Evolutionary conservation across 2,888 invertebrate species (phyloP).

Genomic region (Sminthurides aquaticus): DNA sequence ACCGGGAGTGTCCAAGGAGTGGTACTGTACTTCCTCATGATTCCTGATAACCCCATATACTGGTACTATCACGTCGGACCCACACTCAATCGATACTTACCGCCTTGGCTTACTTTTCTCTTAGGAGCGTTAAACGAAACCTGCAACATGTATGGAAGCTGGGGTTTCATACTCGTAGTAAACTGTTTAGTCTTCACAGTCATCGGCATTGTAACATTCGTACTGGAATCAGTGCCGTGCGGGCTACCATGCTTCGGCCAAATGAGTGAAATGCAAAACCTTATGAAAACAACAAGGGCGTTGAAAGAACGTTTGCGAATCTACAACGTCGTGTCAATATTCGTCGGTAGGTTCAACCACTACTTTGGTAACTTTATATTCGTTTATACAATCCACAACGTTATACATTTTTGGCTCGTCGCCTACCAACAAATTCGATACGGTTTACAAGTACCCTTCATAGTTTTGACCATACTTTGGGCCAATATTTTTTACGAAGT

Average conservation of each 20-base stretch:
- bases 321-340: not conserved
- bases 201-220: not conserved
- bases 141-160: not conserved
- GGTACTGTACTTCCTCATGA: constrained; percentile 2
- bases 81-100: not conserved
- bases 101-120: not conserved
- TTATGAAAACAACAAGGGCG: not conserved
- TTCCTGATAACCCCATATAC: constrained; percentile 1
- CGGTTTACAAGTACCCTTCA: not conserved
- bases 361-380: not conserved
- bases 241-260: not conserved
- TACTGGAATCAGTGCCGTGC: not conserved
- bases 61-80: not conserved
- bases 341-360: not conserved
- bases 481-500: constrained; percentile 3
- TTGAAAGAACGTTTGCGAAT: not conserved
- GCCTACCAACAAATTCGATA: constrained; percentile 6
- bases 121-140: not conserved
- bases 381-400: not conserved
- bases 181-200: not conserved
- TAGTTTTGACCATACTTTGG: not conserved
- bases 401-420: not conserved
- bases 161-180: not conserved
- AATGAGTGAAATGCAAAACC: not conserved
- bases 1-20: not conserved